These are phyloP conservation scores for Aleadryas rufinucha DNA, from an alignment of 2,113 vertebrate genomes.

Conservation along the genomic window DNA sequence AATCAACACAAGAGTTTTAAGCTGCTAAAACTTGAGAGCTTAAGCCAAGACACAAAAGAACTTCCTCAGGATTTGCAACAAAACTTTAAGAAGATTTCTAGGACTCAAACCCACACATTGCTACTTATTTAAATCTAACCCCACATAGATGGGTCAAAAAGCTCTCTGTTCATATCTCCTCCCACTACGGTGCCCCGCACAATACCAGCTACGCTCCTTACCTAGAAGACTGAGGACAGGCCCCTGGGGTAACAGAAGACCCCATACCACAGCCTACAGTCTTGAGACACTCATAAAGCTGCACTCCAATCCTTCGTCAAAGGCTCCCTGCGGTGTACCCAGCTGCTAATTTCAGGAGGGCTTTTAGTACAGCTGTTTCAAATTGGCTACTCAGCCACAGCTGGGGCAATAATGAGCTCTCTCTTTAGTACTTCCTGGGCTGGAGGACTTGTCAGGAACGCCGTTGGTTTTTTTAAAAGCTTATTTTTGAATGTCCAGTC, in stretches of 20 bases:
- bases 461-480: neutral
- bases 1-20: neutral
- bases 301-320: fast-evolving
- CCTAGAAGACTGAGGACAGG: neutral
- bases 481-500: neutral
- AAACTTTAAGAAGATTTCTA: neutral
- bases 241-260: fast-evolving
- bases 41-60: neutral
- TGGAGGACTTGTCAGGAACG: neutral
- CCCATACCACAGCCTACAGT: neutral
- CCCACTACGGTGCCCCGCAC: neutral
- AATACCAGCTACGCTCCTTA: fast-evolving
- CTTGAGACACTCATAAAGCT: fast-evolving
- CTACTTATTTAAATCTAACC: neutral
- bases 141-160: fast-evolving
- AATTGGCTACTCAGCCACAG: slow-evolving; percentile 2
- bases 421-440: neutral
- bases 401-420: neutral
- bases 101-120: neutral
- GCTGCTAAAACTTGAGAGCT: neutral
- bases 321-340: fast-evolving
- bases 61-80: neutral
- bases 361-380: slow-evolving; percentile 10
- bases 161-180: fast-evolving
- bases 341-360: neutral